Evolutionary conservation across 2,113 vertebrate species (phyloP), one percentile per base, ranked within the genome.

Genomic region (Probosciger aterrimus): DNA sequence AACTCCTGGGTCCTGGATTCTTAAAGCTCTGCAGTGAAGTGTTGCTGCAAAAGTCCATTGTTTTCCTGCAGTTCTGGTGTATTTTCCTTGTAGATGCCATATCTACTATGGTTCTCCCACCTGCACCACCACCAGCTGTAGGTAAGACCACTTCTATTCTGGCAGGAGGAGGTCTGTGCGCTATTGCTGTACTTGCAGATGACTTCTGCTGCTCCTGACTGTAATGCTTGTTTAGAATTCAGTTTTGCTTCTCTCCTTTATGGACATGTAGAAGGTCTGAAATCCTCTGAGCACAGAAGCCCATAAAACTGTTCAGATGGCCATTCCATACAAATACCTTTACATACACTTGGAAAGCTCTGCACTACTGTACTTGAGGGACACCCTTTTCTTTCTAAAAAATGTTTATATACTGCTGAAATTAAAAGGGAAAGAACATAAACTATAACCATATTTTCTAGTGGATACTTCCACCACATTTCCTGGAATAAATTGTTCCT

Each of bases 401-500:
- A 96, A 12, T 14, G 27, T 28, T 96, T 88, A 70, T 68, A 52
- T 37, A n/a, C 18, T 62, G 69, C 49, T 55, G 31, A 17, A 47
- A 47, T 86, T 90, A 68, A 83, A 92, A 86, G 33, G 12, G 47
- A 81, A 81, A 25, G 23, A 74, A 90, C 91, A 86, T 33, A 76
- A 83, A 77, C 27, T n/a, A 18, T 33, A 49, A 30, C 60, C 41
- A 7, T 60, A 86, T 86, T 68, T 95, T 78, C 64, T 41, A 50
- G 27, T 20, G 35, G 22, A 49, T 86, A 44, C 80, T 88, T 94
- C 80, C 47, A 90, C 28, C 53, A 41, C 24, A 44, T 71, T 83
- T 92, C 79, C 50, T 50, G 69, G 70, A 73, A 88, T 71, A 92
- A 93, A 90, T 52, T 86, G 86, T 23, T 94, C 86, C 82, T 71